Conservation (phyloP, 1,140 invertebrate genomes). For the Aphis gossypii region DNA sequence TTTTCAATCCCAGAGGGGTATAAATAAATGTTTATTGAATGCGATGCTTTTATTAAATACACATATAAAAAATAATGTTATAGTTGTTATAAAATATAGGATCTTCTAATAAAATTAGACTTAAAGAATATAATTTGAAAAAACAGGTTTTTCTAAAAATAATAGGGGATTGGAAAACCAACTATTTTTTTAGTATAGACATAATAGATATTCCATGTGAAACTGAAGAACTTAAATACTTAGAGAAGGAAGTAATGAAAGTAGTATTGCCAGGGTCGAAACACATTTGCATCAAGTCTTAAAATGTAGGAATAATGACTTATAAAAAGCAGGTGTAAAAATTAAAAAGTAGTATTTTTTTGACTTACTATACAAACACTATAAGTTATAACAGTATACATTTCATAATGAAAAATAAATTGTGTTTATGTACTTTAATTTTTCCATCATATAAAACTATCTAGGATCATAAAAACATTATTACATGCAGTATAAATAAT, state of each 20-base stretch:
- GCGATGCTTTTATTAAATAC: background rate
- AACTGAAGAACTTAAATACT: background rate
- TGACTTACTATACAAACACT: background rate
- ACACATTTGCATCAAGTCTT: background rate
- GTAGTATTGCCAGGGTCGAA: background rate
- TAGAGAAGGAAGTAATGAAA: background rate
- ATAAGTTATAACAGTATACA: background rate
- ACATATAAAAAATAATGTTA: background rate
- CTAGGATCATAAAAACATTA: background rate
- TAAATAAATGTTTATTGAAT: background rate
- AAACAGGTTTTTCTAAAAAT: conserved; percentile 14
- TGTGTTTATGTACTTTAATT: background rate
- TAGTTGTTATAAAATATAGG: background rate
- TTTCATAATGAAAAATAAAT: background rate
- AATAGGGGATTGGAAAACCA: background rate
- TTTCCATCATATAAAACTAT: background rate
- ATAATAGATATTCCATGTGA: background rate
- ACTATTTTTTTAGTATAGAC: background rate
- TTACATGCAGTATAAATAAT: background rate
- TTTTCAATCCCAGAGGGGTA: background rate
- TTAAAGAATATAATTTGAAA: background rate
- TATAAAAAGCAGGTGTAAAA: conserved; percentile 32
- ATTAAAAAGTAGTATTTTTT: background rate
- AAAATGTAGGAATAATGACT: background rate
- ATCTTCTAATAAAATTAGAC: background rate